These are phyloP conservation scores for Adelognathus sp. DNA, from an alignment of 2,888 invertebrate genomes.

Conservation along the genomic window DNA sequence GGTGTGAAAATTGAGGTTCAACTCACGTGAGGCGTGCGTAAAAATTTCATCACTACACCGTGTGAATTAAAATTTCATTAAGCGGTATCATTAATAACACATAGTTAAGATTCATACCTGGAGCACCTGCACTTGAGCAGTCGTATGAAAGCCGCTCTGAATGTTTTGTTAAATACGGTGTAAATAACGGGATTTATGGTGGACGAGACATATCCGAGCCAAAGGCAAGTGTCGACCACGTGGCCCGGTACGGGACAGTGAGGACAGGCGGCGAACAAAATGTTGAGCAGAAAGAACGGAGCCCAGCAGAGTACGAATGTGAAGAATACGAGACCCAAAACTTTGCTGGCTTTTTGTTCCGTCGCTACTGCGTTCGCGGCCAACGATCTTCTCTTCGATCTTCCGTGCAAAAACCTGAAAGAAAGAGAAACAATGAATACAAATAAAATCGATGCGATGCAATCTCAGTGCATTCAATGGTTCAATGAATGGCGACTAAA, in stretches of 20 bases:
- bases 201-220: conserved; percentile 96
- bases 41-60: no score
- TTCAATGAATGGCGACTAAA: no score
- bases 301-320: conserved; percentile 97
- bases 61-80: no score
- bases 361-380: conserved; percentile 93
- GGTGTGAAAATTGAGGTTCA: no score
- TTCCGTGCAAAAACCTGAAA: conserved; percentile 86
- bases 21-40: no score
- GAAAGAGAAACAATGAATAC: background rate
- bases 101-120: conserved; percentile 82
- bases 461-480: no score
- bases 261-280: conserved; percentile 92
- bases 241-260: conserved; percentile 89
- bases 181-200: conserved; percentile 97
- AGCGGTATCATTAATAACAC: no score
- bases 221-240: conserved; percentile 91
- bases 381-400: conserved; percentile 87
- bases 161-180: conserved; percentile 95
- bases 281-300: conserved; percentile 94
- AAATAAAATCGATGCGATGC: background rate
- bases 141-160: conserved; percentile 92
- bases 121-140: conserved; percentile 89
- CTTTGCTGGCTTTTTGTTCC: conserved; percentile 97
- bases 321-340: conserved; percentile 94